These are phyloP conservation scores for Lepidocyrtoides sp. DNA, from an alignment of 2,888 invertebrate genomes.

Conservation along the genomic window DNA sequence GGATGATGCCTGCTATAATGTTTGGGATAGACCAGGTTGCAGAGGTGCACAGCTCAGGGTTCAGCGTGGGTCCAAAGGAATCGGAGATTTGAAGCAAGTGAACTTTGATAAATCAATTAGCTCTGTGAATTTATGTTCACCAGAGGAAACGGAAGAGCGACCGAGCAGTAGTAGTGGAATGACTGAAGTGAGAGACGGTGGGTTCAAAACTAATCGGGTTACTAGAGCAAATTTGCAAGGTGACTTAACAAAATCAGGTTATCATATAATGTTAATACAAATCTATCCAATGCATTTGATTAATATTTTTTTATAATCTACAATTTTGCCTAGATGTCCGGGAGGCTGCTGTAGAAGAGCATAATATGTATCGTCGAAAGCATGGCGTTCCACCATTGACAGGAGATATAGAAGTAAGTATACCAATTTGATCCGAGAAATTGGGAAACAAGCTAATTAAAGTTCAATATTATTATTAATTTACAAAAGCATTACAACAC, in stretches of 20 bases:
- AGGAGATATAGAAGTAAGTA: conserved; percentile 27
- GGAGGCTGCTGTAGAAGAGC: conserved; percentile 35
- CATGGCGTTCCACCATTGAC: conserved; percentile 36
- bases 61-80: neutral
- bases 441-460: no score
- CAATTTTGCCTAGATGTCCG: no score
- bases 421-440: no score
- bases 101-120: conserved; percentile 48
- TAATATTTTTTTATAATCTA: no score
- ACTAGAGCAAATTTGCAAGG: neutral
- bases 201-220: neutral
- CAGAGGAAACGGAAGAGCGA: neutral
- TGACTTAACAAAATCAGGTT: no score
- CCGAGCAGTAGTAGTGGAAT: neutral
- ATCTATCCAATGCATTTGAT: no score
- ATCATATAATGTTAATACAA: no score
- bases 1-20: conserved; percentile 41
- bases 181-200: neutral
- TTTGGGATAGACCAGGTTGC: conserved; percentile 41
- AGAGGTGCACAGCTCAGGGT: conserved; percentile 21
- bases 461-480: no score
- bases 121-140: conserved; percentile 41
- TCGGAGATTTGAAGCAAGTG: conserved; percentile 13
- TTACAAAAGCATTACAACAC: no score
- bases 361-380: conserved; percentile 19